Evolutionary conservation across 1,140 invertebrate species (phyloP).

Genomic region (Sitodiplosis mosellana): DNA sequence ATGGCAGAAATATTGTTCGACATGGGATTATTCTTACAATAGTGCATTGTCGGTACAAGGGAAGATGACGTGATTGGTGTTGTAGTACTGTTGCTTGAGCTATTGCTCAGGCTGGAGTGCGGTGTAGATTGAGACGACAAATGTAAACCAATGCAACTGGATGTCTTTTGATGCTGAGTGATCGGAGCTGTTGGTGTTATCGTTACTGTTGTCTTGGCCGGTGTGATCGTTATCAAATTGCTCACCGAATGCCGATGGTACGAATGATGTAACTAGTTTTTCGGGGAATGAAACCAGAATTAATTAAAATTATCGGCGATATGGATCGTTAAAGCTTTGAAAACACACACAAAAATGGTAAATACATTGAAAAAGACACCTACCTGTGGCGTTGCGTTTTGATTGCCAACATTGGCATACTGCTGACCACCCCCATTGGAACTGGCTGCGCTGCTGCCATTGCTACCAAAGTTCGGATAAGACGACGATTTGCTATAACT

Average conservation of each 20-base stretch:
- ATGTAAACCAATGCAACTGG: conserved; percentile 15
- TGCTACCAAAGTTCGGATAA: conserved; percentile 25
- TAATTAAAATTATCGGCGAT: no score
- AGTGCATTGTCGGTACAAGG: no score
- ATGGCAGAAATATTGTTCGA: no score
- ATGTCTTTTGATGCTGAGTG: conserved; percentile 19
- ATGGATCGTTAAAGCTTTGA: no score
- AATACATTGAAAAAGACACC: conserved; percentile 2
- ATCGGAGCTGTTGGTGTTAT: conserved; percentile 18
- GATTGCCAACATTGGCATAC: no score
- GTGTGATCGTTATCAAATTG: conserved; percentile 16
- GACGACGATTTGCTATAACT: conserved; percentile 20
- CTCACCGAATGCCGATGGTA: background rate
- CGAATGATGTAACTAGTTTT: conserved; percentile 7
- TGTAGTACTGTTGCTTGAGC: no score
- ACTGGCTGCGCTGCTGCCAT: background rate
- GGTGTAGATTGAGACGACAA: conserved; percentile 4
- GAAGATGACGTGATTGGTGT: no score
- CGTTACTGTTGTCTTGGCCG: conserved; percentile 27
- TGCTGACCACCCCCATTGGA: no score
- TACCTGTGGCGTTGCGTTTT: background rate
- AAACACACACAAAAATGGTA: no score
- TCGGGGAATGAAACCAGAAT: conserved; percentile 5
- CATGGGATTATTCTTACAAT: no score
- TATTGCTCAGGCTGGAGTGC: background rate